Evolutionary conservation across 2,113 vertebrate genomes (phyloP).

Genomic region (Protobothrops flavoviridis): DNA sequence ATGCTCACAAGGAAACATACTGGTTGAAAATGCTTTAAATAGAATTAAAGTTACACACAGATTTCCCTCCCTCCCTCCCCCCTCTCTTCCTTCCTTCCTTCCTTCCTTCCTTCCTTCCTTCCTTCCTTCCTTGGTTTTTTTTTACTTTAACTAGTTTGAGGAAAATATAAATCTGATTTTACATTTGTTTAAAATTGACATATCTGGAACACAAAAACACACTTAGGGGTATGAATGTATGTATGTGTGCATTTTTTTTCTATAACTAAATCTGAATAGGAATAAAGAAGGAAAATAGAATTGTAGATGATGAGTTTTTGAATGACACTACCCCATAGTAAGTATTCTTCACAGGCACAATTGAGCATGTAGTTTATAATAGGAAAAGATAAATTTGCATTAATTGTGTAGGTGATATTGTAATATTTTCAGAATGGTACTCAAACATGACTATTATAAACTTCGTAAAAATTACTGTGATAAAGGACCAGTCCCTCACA

Average conservation of each 20-base stretch:
- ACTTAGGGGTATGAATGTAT: not conserved
- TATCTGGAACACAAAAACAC: not conserved
- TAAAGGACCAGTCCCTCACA: constrained; percentile 64
- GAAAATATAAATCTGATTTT: constrained; percentile 9
- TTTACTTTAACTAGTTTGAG: not conserved
- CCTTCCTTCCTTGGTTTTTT: not conserved
- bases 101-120: not conserved
- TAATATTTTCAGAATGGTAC: constrained; percentile 62
- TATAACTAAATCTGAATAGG: not conserved
- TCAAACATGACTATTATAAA: constrained; percentile 64
- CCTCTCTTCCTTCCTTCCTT: not conserved
- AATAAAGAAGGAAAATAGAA: not conserved
- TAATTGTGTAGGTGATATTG: constrained; percentile 56
- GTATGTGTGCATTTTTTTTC: not conserved
- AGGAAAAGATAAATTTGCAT: constrained; percentile 55
- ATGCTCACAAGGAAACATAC: not conserved
- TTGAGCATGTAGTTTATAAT: constrained; percentile 1
- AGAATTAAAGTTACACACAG: not conserved
- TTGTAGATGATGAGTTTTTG: not conserved
- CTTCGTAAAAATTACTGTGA: constrained; percentile 64
- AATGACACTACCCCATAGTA: not conserved
- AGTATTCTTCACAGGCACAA: not conserved
- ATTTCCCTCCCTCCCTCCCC: not conserved
- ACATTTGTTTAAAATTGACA: not conserved
- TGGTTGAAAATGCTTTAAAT: not conserved